Evolutionary conservation across 2,797 vertebrate species (phyloP), one percentile per base, ranked within the genome.

Genomic region (Lutjanus argentimaculatus): DNA sequence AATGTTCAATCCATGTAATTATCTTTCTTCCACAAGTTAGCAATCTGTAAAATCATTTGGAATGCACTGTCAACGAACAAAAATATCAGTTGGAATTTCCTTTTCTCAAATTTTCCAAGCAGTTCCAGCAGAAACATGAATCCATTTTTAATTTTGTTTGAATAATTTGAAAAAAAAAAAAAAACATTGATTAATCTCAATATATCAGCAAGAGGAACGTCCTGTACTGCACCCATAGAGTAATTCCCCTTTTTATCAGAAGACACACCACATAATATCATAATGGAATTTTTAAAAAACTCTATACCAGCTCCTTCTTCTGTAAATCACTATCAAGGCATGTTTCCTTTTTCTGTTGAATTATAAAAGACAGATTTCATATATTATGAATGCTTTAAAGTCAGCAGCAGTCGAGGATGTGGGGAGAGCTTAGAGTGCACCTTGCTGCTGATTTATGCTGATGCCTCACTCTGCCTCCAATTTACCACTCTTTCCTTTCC

Each of bases 321-420:
- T 84, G 80, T 85, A 90, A 88, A 90, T 92, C 85, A 69, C 82
- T 82, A 90, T 91, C 79, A 69, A 82, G 83, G 59, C 88, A 53
- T 82, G 84, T 91, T 93, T 92, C 81, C 80, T 76, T 87, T 88
- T 88, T 86, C 80, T 89, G 73, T 84, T 94, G 88, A 95, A 94
- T 95, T 93, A 93, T 94, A 86, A 91, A 92, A 84, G 81, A 85
- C 85, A 80, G 77, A 84, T 91, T 89, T 89, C 87, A 93, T 94
- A 67, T 83, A 92, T 95, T 91, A 95, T 94, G 90, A 86, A 95
- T 95, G 87, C 84, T 59, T 52, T 79, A 75, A 88, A 85, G 84
- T 93, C 89, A 85, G 88, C 83, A 78, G 84, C 79, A 85, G 88
- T 91, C 82, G 80, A 82, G 86, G 80, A 88, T 85, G 82, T 65